Base-by-base conservation (phyloP, 1,140 invertebrate species). In the Brachionus rubens region DNA sequence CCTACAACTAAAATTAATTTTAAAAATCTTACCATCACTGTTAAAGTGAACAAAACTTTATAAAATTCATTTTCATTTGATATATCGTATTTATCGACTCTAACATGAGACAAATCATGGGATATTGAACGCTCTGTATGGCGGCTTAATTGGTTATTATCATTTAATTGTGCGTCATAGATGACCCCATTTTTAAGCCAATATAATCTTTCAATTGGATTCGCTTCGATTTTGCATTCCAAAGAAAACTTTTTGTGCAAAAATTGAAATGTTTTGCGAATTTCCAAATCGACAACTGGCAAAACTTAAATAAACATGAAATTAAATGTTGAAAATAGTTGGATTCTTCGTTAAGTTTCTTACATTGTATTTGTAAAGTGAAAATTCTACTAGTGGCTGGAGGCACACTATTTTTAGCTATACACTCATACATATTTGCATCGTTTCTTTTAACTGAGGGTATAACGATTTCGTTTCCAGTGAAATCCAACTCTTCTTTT, bases 301-400 rank as follows among this genome's bases (percentile, higher is more conserved):
- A 72, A 50, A 14, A 72, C 59, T 65, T 24, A 26, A 43, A 36
- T 2, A 62, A 46, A 10, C 26, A 4, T 12, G 9, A 30, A n/a
- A 14, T 24, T 1, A 12, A 33, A 65, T 10, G 10, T 0, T n/a
- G 9, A 41, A 43, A 19, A 16, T 43, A 19, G 9, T 41, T 62
- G 40, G 19, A 43, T 59, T 16, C 0, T 4, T 1, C n/a, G n/a
- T 16, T 41, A 41, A 26, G n/a, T 3, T 7, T 46, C 10, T 65
- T 41, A 65, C 59, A 72, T 14, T 72, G 68, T 41, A 72, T 28
- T 33, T 28, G 26, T 9, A 72, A 10, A 14, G 2, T 30, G 26
- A 72, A 72, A 14, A 72, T 72, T 50, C 68, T 48, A 28, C 46
- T 72, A 14, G 68, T 47, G 14, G 68, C 68, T n/a, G 68, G 68